Evolutionary conservation across 2,888 invertebrate species (phyloP).

Genomic region (Ganaspis brasiliensis): DNA sequence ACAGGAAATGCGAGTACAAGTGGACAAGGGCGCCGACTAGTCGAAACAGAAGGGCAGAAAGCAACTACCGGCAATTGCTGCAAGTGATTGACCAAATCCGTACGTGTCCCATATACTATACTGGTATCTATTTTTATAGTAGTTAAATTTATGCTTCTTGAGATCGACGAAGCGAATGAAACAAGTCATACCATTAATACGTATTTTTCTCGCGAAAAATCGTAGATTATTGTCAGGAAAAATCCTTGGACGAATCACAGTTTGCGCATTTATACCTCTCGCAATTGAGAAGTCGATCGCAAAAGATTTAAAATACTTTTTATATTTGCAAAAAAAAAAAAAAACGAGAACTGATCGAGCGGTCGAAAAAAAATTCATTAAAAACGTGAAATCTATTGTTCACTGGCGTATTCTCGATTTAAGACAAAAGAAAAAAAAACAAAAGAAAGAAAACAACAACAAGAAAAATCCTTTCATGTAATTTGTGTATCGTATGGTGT

Average conservation of each 20-base stretch:
- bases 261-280: conserved; percentile 61
- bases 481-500: conserved; percentile 52
- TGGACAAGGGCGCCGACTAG: conserved; percentile 90
- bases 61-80: conserved; percentile 94
- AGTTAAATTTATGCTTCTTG: conserved; percentile 70
- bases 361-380: neutral
- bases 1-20: conserved; percentile 87
- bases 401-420: conserved; percentile 12
- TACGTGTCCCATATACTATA: conserved; percentile 77
- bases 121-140: conserved; percentile 76
- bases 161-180: conserved; percentile 45
- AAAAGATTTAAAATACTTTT: conserved; percentile 41
- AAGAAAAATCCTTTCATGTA: conserved; percentile 9
- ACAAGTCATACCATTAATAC: conserved; percentile 54
- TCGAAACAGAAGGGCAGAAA: conserved; percentile 89
- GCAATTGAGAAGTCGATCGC: conserved; percentile 50
- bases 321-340: conserved; percentile 49
- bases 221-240: conserved; percentile 50
- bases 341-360: conserved; percentile 36
- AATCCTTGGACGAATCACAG: conserved; percentile 52
- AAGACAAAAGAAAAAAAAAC: too few species aligned
- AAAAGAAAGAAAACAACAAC: too few species aligned
- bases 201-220: conserved; percentile 63
- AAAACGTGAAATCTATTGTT: conserved; percentile 15
- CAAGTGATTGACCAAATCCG: conserved; percentile 90